These are phyloP conservation scores for Deilephila porcellus DNA, from an alignment of 2,888 invertebrate genomes.

Conservation along the genomic window DNA sequence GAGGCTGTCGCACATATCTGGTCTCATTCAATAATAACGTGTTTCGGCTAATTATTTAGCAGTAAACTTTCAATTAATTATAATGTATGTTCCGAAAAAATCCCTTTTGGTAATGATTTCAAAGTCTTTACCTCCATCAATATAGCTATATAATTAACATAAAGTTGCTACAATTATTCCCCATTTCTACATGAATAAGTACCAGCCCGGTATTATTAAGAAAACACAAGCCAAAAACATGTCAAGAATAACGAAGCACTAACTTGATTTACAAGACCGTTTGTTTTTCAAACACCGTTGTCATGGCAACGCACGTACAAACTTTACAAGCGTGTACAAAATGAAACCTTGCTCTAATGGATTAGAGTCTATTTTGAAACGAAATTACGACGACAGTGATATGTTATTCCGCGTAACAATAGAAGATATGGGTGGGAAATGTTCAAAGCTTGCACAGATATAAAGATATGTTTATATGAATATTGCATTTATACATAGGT, in stretches of 20 bases:
- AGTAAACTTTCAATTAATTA: no score
- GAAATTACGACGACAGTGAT: constrained; percentile 1
- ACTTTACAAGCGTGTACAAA: constrained; percentile 44
- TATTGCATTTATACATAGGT: no score
- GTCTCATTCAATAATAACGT: no score
- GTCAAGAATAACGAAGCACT: constrained; percentile 18
- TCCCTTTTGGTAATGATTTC: neutral
- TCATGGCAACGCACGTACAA: constrained; percentile 58
- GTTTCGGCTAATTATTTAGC: no score
- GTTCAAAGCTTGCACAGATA: constrained; percentile 9
- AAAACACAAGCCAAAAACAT: constrained; percentile 19
- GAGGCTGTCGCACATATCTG: no score
- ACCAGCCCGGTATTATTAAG: neutral
- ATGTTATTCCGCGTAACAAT: constrained; percentile 24
- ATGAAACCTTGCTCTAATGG: constrained; percentile 31
- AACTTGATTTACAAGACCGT: constrained; percentile 17
- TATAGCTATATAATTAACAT: neutral
- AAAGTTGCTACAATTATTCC: neutral
- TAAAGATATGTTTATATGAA: no score
- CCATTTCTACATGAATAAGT: neutral
- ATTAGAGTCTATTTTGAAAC: constrained; percentile 31
- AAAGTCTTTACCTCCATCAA: no score
- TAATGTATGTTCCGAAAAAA: no score
- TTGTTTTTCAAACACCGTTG: constrained; percentile 39
- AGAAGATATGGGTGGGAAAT: constrained; percentile 17